A percentile compares a stretch with the other conserved stretches of the same genome.
phyloP scores from a whole-genome alignment of 2,113 vertebrate species.

The Lophochroa leadbeateri region DNA sequence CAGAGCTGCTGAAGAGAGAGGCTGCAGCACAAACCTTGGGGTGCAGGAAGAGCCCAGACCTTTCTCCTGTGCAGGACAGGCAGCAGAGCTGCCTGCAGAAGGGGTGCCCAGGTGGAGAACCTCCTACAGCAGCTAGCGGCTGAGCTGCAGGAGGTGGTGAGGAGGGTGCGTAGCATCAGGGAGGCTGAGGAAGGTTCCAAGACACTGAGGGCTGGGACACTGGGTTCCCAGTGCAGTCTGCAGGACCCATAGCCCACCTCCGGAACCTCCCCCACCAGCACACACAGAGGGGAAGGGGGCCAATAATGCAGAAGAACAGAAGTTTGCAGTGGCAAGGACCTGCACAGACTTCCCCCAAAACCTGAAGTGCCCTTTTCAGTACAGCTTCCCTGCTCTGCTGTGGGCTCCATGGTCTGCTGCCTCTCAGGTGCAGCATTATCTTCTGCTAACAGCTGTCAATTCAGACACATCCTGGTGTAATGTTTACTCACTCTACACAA shows the following conservation, averaged over 20 bases:
- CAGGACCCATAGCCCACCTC: not conserved
- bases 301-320: not conserved
- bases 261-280: not conserved
- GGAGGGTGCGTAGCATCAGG: not conserved
- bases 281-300: not conserved
- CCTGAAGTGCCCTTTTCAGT: not conserved
- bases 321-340: not conserved
- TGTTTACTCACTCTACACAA: not conserved
- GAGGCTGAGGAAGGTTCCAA: not conserved
- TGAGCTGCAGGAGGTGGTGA: not conserved
- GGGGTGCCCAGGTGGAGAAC: not conserved
- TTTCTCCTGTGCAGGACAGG: not conserved
- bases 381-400: not conserved
- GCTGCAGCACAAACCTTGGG: not conserved
- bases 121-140: not conserved
- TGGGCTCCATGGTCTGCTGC: not conserved
- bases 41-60: not conserved
- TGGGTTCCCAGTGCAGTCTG: not conserved
- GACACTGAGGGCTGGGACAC: not conserved
- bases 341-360: not conserved
- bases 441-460: not conserved
- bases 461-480: not conserved
- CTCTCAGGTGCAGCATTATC: not conserved
- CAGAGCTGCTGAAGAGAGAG: not conserved
- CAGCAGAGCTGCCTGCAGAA: not conserved